Evolutionary conservation across 2,797 vertebrate genomes (phyloP).

Genomic region (Neosalanx taihuensis): DNA sequence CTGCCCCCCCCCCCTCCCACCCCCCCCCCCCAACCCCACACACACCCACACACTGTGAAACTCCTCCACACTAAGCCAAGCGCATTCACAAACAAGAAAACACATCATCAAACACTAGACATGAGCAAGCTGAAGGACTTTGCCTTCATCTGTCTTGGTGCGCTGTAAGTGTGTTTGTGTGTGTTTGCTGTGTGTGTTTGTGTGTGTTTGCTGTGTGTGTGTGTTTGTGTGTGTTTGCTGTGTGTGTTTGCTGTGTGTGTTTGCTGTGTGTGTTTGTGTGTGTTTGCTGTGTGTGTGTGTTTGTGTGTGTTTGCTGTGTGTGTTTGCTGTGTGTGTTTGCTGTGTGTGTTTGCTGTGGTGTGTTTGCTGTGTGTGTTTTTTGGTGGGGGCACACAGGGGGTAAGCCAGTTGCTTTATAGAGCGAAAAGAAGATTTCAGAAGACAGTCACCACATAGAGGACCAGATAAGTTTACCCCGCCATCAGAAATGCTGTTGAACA

Average conservation of each 20-base stretch:
- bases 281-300: no score
- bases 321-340: no score
- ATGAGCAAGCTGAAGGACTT: not conserved
- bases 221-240: no score
- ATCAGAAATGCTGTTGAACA: not conserved
- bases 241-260: no score
- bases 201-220: not conserved
- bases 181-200: no score
- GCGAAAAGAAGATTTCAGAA: not conserved
- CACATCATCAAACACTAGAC: not conserved
- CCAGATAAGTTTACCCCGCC: no score
- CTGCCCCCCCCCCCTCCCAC: conserved; percentile 18
- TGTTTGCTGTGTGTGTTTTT: not conserved
- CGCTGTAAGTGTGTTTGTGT: no score
- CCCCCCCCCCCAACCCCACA: conserved; percentile 16
- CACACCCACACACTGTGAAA: conserved; percentile 40
- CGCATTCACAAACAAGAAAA: conserved; percentile 14
- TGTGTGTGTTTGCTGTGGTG: no score
- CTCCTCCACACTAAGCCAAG: not conserved
- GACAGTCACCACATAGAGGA: not conserved
- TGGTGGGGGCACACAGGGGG: conserved; percentile 3
- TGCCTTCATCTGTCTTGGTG: not conserved
- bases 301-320: no score
- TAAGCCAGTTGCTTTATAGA: conserved; percentile 8
- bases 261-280: not conserved